Base-by-base conservation (phyloP, 2,888 invertebrate species). In the Latheticus oryzae region DNA sequence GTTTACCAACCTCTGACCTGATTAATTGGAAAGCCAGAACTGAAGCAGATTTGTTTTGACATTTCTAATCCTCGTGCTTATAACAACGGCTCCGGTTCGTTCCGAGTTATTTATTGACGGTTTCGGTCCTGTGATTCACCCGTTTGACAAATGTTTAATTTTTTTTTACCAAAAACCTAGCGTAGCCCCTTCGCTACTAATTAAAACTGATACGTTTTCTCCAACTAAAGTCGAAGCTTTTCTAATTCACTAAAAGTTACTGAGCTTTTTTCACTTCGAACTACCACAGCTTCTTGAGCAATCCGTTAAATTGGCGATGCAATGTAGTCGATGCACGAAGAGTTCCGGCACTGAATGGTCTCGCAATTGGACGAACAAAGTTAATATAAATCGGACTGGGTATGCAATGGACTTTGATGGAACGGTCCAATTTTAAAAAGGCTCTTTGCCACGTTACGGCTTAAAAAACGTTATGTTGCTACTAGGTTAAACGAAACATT, bases 381-480 rank as follows among this genome's bases (percentile, higher is more conserved):
- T 64, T 64, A 64, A 69, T 67, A 68, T 66, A 70, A 70, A 71
- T 71, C 64, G 69, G 63, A 63, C 61, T 57, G 64, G 60, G 63
- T 65, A 65, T 67, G 60, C 61, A 63, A 48, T 45, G 48, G 71
- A 70, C 71, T 68, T 71, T 69, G 71, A 71, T 70, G 65, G 63
- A 71, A 65, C 61, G 62, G 56, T 57, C 64, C 65, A 65, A 68
- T 70, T 67, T 62, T 62, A 61, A 63, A 66, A 60, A 56, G 50
- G 43, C 42, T 35, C 53, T 50, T 45, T 35, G 53, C 37, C 52
- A 52, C 52, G 52, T 35, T 35, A 52, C 52, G 32, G 21, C 45
- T 32, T 26, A 26, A 17, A 32, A 45, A 45, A 30, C 30, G 45
- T 21, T 40, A 24, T 23, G 38, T 26, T 23, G 42, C 26, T 23